Evolutionary conservation across 2,113 vertebrate species (phyloP), one percentile per base, ranked within the genome.

Genomic region (Sterna hirundo): DNA sequence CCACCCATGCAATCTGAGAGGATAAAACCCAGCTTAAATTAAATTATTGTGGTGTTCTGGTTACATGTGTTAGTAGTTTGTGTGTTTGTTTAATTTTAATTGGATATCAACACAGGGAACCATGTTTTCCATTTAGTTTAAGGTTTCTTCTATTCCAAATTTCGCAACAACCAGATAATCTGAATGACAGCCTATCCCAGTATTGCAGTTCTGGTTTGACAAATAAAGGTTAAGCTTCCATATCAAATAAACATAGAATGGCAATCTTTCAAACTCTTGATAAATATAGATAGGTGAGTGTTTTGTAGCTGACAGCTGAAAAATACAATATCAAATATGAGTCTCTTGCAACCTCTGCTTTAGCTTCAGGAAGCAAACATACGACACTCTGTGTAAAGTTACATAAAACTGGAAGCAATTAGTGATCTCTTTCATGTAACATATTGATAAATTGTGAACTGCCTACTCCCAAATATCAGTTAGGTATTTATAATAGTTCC

Each of bases 31-130:
- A 66, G 0, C 7, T 90, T 22, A 30, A 65, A 47, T 81, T 71
- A 78, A 92, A 91, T 79, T 62, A 88, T 30, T 30, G n/a, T 25
- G 30, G 30, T 83, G 27, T 80, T 92, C 70, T 90, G 65, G 42
- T 65, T 70, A 90, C 64, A 66, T 42, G 32, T 57, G 60, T 61
- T 74, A 92, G 42, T 69, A 77, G n/a, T 77, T 92, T 80, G 40
- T 54, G n/a, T 61, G 36, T 88, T 90, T 90, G 70, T 47, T 86
- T 90, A 88, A 89, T 89, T 93, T 93, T 90, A 85, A 85, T 74
- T 93, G 30, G 16, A 36, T 52, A 79, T 4, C 11, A 84, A 76
- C 47, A 69, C 6, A 80, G 44, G 19, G 11, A 90, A 78, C 11
- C 17, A 27, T 36, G 13, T 82, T 83, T 94, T 88, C 36, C n/a